A percentile compares a stretch with the other conserved stretches of the same genome.
Evolutionary conservation across 2,797 vertebrate species (phyloP).

Genomic region (Nyctalus aviator): DNA sequence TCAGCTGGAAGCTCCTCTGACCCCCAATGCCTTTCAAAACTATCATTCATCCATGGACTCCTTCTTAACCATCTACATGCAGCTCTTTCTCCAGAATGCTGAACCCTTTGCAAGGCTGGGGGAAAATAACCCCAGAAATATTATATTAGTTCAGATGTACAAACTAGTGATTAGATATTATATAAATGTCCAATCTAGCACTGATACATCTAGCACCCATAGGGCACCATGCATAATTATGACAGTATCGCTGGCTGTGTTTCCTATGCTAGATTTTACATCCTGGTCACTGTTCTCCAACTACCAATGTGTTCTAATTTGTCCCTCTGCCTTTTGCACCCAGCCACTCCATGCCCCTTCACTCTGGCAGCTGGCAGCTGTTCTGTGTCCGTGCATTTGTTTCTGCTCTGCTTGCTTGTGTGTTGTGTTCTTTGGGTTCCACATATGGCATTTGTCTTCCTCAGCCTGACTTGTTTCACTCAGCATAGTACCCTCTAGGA

Average conservation of each 20-base stretch:
- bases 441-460: not conserved
- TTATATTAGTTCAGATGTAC: not conserved
- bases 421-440: too few species aligned
- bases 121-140: not conserved
- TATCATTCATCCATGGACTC: too few species aligned
- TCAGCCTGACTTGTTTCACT: too few species aligned
- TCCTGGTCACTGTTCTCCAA: accelerated
- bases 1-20: too few species aligned
- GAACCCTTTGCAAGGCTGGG: too few species aligned
- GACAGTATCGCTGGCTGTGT: accelerated
- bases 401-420: not conserved
- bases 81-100: too few species aligned
- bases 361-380: not conserved
- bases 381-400: not conserved
- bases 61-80: too few species aligned
- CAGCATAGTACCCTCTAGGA: not conserved
- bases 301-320: not conserved
- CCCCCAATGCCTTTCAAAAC: too few species aligned
- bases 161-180: not conserved
- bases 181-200: too few species aligned
- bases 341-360: not conserved
- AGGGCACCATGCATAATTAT: not conserved
- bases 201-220: not conserved
- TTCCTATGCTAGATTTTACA: not conserved
- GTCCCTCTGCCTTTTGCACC: not conserved